Base-by-base conservation (phyloP, 1,140 invertebrate species). In the Macrocentrus cingulum region DNA sequence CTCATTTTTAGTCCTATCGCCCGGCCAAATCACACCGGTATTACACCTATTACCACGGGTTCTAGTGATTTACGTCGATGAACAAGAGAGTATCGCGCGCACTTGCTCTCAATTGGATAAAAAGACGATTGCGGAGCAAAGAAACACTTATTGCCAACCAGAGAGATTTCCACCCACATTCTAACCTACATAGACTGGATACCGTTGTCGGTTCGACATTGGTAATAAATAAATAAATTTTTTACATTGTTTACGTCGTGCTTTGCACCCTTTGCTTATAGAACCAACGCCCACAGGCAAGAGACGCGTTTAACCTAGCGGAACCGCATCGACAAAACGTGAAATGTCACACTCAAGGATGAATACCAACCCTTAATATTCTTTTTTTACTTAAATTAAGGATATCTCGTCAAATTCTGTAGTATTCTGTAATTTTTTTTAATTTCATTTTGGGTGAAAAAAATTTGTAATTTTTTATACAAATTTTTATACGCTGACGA, bases 121-220 rank as follows among this genome's bases (percentile, higher is more conserved):
- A 46, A 46, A 48, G 45, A 25, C 20, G 22, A 5, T 16, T 79
- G 83, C 59, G 81, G 16, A 20, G 39, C 18, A 51, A 22, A 51
- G 6, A 20, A 51, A 51, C 25, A 34, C 34, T 20, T 36, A 18
- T 44, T 19, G 32, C 49, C 39, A 37, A 51, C 18, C 32, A 37
- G 39, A 52, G 46, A 58, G 20, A 36, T 53, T 55, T 70, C 68
- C 69, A 65, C 68, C 66, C 66, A 64, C 68, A 66, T 68, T 67
- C 62, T 68, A 68, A 64, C 63, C 66, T 63, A 67, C 60, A 68
- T 66, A 65, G 56, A 29, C 44, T 42, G 41, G 55, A 56, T 67
- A 69, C 63, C 61, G 62, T 68, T 66, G 20, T n/a, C 50, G 19
- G 13, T 23, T 13, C 49, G 39, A 29, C 29, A 49, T 29, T 11